A percentile compares a stretch with the other conserved stretches of the same genome.
phyloP scores from a whole-genome alignment of 2,797 vertebrate species.

The Scomberomorus guttatus region DNA sequence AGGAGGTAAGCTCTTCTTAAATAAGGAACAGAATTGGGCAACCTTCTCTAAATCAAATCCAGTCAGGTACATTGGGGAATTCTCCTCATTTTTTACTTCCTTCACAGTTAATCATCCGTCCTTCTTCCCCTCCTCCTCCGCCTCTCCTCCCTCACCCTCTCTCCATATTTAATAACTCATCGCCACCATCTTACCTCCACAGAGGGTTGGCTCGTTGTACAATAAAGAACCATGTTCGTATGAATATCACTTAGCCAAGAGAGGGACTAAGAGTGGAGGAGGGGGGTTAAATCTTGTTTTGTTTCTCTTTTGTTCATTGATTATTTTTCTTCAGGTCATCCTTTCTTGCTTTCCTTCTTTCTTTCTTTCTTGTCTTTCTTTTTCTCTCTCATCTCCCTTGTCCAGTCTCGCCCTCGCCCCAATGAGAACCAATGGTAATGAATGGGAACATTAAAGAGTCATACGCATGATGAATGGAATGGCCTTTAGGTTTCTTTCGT shows the following conservation, averaged over 20 bases:
- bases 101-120: conserved; percentile 84
- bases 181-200: conserved; percentile 78
- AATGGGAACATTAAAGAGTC: conserved; percentile 83
- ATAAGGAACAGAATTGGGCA: conserved; percentile 78
- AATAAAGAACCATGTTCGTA: conserved; percentile 80
- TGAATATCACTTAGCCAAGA: conserved; percentile 79
- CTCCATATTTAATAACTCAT: conserved; percentile 85
- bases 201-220: conserved; percentile 76
- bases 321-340: conserved; percentile 38
- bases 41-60: conserved; percentile 83
- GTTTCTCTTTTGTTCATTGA: conserved; percentile 31
- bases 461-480: conserved; percentile 81
- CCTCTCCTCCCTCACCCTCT: conserved; percentile 71
- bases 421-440: conserved; percentile 76
- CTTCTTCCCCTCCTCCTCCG: conserved; percentile 70
- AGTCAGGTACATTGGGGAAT: conserved; percentile 80
- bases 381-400: conserved; percentile 44
- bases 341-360: conserved; percentile 13
- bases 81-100: conserved; percentile 81
- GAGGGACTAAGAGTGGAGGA: conserved; percentile 45
- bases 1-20: conserved; percentile 70
- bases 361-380: conserved; percentile 23
- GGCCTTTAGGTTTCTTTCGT: conserved; percentile 79
- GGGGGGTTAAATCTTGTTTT: conserved; percentile 42
- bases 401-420: conserved; percentile 72